phyloP scores from a whole-genome alignment of 2,888 invertebrate genomes.

The Hydriomena furcata region DNA sequence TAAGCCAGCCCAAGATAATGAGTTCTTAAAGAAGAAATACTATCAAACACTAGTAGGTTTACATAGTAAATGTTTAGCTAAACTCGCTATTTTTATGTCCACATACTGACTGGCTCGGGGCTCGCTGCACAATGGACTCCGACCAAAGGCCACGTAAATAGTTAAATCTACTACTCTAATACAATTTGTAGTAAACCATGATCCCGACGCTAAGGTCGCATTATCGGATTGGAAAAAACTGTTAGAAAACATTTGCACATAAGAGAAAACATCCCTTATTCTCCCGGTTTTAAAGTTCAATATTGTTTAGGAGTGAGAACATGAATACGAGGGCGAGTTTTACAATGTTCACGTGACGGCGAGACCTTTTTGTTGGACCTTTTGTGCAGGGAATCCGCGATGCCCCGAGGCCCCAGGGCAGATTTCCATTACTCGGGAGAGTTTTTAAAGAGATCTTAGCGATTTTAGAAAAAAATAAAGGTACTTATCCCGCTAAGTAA shows the following conservation, averaged over 20 bases:
- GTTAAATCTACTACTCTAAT: slow-evolving; percentile 82
- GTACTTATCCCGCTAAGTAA: too few species aligned
- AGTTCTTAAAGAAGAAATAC: background rate
- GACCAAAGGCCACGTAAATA: slow-evolving; percentile 63
- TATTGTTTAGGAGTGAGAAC: slow-evolving; percentile 53
- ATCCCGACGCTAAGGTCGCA: slow-evolving; percentile 81
- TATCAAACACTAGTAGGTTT: background rate
- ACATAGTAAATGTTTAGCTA: background rate
- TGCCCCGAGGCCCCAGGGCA: slow-evolving; percentile 72
- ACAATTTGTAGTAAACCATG: slow-evolving; percentile 84
- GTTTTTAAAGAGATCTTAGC: slow-evolving; percentile 65
- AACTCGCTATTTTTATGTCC: slow-evolving; percentile 7
- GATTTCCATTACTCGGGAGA: slow-evolving; percentile 81
- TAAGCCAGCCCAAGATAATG: too few species aligned
- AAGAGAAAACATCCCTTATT: slow-evolving; percentile 56
- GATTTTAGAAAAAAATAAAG: slow-evolving; percentile 50
- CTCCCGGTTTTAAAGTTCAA: slow-evolving; percentile 47
- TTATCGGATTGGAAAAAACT: slow-evolving; percentile 83
- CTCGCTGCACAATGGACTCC: slow-evolving; percentile 23
- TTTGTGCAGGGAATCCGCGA: slow-evolving; percentile 77
- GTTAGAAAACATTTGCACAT: slow-evolving; percentile 60
- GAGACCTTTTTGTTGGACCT: slow-evolving; percentile 80
- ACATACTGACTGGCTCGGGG: slow-evolving; percentile 7
- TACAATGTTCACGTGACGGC: slow-evolving; percentile 82
- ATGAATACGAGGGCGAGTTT: slow-evolving; percentile 74